Percentiles rank a stretch among this genome's conserved stretches.
phyloP scores from a whole-genome alignment of 2,888 invertebrate species.

The Netelia virgata region DNA sequence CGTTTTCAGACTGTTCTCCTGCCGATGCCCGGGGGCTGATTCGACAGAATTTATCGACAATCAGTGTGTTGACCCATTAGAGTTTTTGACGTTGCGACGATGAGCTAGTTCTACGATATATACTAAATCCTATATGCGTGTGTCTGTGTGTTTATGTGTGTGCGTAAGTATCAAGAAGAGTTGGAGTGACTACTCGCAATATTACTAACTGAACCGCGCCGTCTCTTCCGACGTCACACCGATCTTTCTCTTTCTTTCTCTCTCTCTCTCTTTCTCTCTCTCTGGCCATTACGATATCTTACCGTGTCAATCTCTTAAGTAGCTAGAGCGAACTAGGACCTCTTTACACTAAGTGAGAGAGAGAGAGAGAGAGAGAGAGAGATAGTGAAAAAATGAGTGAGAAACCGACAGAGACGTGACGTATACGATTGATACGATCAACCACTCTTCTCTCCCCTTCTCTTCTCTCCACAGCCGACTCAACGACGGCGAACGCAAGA shows the following conservation, averaged over 20 bases:
- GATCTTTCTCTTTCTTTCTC: slow-evolving; percentile 70
- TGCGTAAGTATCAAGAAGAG: slow-evolving; percentile 3
- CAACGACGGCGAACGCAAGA: too few species aligned
- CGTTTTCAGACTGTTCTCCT: slow-evolving; percentile 44
- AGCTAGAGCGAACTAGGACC: slow-evolving; percentile 80
- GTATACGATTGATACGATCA: slow-evolving; percentile 67
- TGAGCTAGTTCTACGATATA: slow-evolving; percentile 35
- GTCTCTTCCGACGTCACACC: slow-evolving; percentile 36
- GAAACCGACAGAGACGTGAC: neutral
- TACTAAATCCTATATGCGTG: neutral
- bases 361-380: slow-evolving; percentile 36
- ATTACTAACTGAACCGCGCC: slow-evolving; percentile 38
- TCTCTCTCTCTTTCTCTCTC: slow-evolving; percentile 73
- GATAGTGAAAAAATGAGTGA: neutral
- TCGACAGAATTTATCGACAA: slow-evolving; percentile 64
- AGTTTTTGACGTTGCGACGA: slow-evolving; percentile 49
- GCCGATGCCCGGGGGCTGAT: slow-evolving; percentile 49
- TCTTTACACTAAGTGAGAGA: slow-evolving; percentile 60
- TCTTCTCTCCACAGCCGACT: neutral
- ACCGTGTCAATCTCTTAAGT: slow-evolving; percentile 84
- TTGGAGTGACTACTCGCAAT: slow-evolving; percentile 28
- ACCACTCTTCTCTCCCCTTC: slow-evolving; percentile 44
- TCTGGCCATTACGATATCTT: slow-evolving; percentile 84
- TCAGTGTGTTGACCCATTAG: slow-evolving; percentile 67
- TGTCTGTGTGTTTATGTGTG: slow-evolving; percentile 1